Conservation (phyloP, 2,113 vertebrate genomes). For the Muscicapa adusta region DNA sequence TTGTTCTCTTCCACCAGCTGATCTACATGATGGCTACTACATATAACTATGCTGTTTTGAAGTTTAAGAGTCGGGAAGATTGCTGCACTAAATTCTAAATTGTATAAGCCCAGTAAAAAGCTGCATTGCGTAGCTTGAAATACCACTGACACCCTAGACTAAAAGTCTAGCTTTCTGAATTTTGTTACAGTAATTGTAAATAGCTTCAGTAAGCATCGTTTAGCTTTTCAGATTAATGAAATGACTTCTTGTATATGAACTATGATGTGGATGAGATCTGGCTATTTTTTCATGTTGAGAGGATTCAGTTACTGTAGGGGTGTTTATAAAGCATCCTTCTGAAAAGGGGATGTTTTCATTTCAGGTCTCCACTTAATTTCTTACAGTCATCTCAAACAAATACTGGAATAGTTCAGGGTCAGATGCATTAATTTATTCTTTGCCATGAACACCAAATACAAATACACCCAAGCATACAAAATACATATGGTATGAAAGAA, state of each 20-base stretch:
- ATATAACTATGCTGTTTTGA: constrained; percentile 99
- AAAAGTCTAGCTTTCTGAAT: constrained; percentile 80
- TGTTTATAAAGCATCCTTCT: constrained; percentile 23
- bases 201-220: constrained; percentile 83
- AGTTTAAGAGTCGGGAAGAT: constrained; percentile 99
- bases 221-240: constrained; percentile 75
- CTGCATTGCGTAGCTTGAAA: constrained; percentile 78
- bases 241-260: constrained; percentile 70
- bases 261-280: constrained; percentile 70
- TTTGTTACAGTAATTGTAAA: constrained; percentile 87
- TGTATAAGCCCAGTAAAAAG: constrained; percentile 76
- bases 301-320: constrained; percentile 69
- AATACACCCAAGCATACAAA: neutral
- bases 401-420: constrained; percentile 54
- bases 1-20: constrained; percentile 99
- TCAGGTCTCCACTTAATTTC: neutral
- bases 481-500: neutral
- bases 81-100: constrained; percentile 99
- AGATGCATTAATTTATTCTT: constrained; percentile 14
- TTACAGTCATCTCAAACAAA: constrained; percentile 48
- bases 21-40: constrained; percentile 99
- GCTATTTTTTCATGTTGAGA: constrained; percentile 66
- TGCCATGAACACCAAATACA: neutral
- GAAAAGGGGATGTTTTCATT: constrained; percentile 9
- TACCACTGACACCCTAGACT: constrained; percentile 88